A percentile compares a stretch with the other conserved stretches of the same genome.
Evolutionary conservation across 2,113 vertebrate species (phyloP).

Genomic region (Trematocara nigrifrons): DNA sequence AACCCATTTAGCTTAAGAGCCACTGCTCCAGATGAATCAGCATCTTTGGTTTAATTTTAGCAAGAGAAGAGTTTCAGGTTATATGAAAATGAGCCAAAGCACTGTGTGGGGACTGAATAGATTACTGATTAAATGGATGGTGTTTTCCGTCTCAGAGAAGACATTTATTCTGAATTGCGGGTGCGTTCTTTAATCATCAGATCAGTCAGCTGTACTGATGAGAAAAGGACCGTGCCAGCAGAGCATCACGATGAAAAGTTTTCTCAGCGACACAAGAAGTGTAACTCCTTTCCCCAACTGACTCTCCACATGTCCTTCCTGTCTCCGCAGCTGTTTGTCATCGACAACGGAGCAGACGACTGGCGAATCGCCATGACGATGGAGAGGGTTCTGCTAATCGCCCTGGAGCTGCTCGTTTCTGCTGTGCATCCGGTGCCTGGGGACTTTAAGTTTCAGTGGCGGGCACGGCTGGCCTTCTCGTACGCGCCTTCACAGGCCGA

Average conservation of each 20-base stretch:
- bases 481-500: slow-evolving; percentile 88
- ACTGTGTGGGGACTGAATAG: slow-evolving; percentile 11
- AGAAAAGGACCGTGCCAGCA: not conserved
- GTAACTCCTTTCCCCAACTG: not conserved
- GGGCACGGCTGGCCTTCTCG: slow-evolving; percentile 92
- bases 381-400: slow-evolving; percentile 91
- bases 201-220: slow-evolving; percentile 26
- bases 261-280: not conserved
- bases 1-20: not conserved
- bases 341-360: slow-evolving; percentile 97
- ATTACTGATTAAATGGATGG: slow-evolving; percentile 35
- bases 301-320: slow-evolving; percentile 11
- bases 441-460: slow-evolving; percentile 97
- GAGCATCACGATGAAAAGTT: slow-evolving; percentile 6
- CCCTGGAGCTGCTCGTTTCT: slow-evolving; percentile 95
- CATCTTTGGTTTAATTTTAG: slow-evolving; percentile 22
- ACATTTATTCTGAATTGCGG: slow-evolving; percentile 34
- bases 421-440: slow-evolving; percentile 95
- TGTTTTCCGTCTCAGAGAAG: slow-evolving; percentile 24
- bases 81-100: slow-evolving; percentile 14
- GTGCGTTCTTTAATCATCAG: slow-evolving; percentile 30
- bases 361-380: slow-evolving; percentile 98
- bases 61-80: slow-evolving; percentile 5
- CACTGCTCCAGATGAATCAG: slow-evolving; percentile 4
- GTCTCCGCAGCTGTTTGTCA: slow-evolving; percentile 86